Conservation (phyloP, 2,888 invertebrate species). For the Parochlus steinenii region DNA sequence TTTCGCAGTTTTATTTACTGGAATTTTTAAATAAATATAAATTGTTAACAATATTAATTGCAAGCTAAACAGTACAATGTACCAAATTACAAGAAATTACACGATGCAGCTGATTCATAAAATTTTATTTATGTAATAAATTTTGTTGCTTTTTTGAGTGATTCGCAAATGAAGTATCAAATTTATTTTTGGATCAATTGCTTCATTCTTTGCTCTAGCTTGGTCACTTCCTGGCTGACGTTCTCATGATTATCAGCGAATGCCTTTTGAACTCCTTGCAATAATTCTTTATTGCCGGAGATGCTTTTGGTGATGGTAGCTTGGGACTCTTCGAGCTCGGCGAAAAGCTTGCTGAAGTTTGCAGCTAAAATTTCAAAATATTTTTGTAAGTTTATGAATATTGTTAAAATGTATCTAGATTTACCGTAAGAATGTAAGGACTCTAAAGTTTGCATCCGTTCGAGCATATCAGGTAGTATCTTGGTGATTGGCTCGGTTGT, state of each 20-base stretch:
- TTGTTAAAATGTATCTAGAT: slow-evolving; percentile 1
- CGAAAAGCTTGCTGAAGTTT: slow-evolving; percentile 70
- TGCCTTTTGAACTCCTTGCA: slow-evolving; percentile 65
- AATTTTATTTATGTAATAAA: too few relatives aligned
- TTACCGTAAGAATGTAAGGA: slow-evolving; percentile 80
- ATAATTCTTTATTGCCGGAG: slow-evolving; percentile 58
- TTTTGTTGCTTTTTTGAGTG: too few relatives aligned
- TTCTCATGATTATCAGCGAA: slow-evolving; percentile 64
- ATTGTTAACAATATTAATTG: too few relatives aligned
- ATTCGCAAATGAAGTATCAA: too few relatives aligned
- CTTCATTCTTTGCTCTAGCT: slow-evolving; percentile 35
- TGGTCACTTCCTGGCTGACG: slow-evolving; percentile 56
- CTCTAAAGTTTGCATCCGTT: slow-evolving; percentile 73
- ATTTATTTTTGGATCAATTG: not conserved
- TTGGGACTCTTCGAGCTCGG: slow-evolving; percentile 63
- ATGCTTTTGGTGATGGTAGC: slow-evolving; percentile 51
- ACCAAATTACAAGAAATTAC: too few relatives aligned
- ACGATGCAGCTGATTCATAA: too few relatives aligned
- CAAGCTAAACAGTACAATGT: too few relatives aligned
- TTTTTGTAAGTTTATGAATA: not conserved
- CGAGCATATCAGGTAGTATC: slow-evolving; percentile 60
- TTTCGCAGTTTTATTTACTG: too few relatives aligned
- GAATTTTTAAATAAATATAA: too few relatives aligned
- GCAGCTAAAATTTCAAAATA: slow-evolving; percentile 48
- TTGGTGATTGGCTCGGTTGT: slow-evolving; percentile 66